Conservation (phyloP, 2,797 vertebrate genomes). For the Rhodeus uyekii region DNA sequence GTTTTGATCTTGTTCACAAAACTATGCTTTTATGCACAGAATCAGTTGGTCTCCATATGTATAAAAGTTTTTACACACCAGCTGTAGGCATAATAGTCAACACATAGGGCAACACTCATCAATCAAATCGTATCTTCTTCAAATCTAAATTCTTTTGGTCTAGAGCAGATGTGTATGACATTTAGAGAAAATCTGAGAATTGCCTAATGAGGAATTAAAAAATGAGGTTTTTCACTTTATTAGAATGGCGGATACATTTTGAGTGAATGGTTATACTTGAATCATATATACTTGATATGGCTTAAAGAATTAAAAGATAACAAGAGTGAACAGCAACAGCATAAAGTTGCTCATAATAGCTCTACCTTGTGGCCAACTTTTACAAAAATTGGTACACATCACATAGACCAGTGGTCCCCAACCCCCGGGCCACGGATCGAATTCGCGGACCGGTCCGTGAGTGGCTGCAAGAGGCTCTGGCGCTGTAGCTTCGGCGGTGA, state of each 20-base stretch:
- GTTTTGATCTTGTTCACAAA: too few species aligned
- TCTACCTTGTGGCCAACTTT: background rate
- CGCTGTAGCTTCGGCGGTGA: too few species aligned
- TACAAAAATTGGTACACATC: background rate
- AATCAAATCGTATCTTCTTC: background rate
- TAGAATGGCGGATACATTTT: background rate
- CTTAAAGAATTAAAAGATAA: background rate
- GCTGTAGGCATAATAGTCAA: background rate
- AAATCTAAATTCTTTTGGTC: too few species aligned
- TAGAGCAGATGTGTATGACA: too few species aligned
- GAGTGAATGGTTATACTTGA: background rate
- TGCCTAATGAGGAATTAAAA: background rate
- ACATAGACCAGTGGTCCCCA: too few species aligned
- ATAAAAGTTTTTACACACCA: background rate
- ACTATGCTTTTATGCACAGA: background rate
- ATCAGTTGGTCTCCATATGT: background rate
- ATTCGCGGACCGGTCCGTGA: too few species aligned
- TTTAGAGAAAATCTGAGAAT: background rate
- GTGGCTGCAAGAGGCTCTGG: too few species aligned
- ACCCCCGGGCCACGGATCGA: too few species aligned
- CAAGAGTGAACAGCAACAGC: background rate
- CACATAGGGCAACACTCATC: background rate
- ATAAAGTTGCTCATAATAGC: background rate
- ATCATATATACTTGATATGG: background rate
- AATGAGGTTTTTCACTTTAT: background rate